Percentiles rank a stretch among this genome's conserved stretches.
Evolutionary conservation across 1,140 invertebrate species (phyloP).

Genomic region (Anastrepha obliqua): DNA sequence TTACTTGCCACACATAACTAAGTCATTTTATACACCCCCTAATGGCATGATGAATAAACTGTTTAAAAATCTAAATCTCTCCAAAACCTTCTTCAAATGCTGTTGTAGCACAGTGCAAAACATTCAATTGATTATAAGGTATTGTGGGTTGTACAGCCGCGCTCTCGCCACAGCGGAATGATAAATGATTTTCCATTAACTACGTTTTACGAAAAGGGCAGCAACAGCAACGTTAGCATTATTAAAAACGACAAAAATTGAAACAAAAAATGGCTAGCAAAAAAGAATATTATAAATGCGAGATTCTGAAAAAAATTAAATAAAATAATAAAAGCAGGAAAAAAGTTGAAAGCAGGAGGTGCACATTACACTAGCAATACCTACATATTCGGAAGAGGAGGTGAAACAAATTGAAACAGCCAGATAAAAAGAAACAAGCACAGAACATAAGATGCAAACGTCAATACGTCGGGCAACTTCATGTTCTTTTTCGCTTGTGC

Average conservation of each 20-base stretch:
- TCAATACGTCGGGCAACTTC: not conserved
- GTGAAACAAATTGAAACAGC: not conserved
- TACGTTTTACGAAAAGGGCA: slow-evolving; percentile 62
- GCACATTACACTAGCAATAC: not conserved
- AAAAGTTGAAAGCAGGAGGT: slow-evolving; percentile 9
- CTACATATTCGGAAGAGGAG: not conserved
- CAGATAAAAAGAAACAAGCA: not conserved
- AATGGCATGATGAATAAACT: too few species aligned
- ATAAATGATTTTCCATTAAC: slow-evolving; percentile 73
- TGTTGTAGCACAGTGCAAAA: not conserved
- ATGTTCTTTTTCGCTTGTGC: not conserved
- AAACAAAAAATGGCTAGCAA: not conserved
- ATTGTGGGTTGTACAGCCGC: slow-evolving; percentile 18
- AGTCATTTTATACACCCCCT: too few species aligned
- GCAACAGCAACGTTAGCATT: not conserved
- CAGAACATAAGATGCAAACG: not conserved
- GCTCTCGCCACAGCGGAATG: slow-evolving; percentile 61
- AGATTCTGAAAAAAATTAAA: not conserved
- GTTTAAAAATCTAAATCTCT: too few species aligned
- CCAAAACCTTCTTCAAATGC: too few species aligned
- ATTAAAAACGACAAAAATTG: not conserved
- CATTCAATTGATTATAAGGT: slow-evolving; percentile 37
- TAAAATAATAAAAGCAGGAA: not conserved
- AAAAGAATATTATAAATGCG: not conserved
- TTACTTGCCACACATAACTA: too few species aligned